Percentiles rank a stretch among this genome's conserved stretches.
phyloP scores from a whole-genome alignment of 2,113 vertebrate species.

The Formicarius rufipectus region DNA sequence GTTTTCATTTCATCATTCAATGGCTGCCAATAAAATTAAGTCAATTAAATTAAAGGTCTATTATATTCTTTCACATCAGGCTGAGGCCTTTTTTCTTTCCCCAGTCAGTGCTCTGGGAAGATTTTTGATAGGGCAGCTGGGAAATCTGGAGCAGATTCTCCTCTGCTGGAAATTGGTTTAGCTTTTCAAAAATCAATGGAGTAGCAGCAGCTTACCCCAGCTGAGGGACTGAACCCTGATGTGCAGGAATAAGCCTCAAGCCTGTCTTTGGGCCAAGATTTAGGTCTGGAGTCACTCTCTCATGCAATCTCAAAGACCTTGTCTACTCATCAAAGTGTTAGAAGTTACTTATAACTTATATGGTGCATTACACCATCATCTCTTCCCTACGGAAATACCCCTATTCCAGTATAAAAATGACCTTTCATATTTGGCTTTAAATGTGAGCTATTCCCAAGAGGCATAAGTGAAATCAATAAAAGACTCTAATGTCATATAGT shows the following conservation, averaged over 20 bases:
- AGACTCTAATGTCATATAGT: background rate
- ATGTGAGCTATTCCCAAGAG: background rate
- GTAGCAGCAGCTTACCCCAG: background rate
- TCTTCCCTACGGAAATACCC: background rate
- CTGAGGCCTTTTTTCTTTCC: constrained; percentile 38
- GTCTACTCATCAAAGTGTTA: background rate
- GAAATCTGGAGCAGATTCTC: constrained; percentile 44
- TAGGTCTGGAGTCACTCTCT: background rate
- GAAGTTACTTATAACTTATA: background rate
- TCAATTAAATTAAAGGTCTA: constrained; percentile 63
- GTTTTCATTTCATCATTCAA: constrained; percentile 60
- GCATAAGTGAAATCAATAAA: background rate
- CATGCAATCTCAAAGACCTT: background rate
- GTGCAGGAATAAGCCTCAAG: background rate
- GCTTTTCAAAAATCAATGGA: constrained; percentile 30
- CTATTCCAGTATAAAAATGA: background rate
- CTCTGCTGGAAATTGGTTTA: constrained; percentile 41
- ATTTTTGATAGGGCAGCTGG: constrained; percentile 50
- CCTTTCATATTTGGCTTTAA: background rate
- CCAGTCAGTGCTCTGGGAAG: constrained; percentile 9
- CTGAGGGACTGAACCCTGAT: background rate
- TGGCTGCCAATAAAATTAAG: constrained; percentile 61
- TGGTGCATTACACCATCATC: background rate
- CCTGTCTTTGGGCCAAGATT: background rate
- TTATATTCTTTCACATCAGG: constrained; percentile 39